Percentiles rank a stretch among this genome's conserved stretches.
These are phyloP conservation scores for Microtus obscurus DNA, from an alignment of 2,797 vertebrate species.

Conservation along the genomic window DNA sequence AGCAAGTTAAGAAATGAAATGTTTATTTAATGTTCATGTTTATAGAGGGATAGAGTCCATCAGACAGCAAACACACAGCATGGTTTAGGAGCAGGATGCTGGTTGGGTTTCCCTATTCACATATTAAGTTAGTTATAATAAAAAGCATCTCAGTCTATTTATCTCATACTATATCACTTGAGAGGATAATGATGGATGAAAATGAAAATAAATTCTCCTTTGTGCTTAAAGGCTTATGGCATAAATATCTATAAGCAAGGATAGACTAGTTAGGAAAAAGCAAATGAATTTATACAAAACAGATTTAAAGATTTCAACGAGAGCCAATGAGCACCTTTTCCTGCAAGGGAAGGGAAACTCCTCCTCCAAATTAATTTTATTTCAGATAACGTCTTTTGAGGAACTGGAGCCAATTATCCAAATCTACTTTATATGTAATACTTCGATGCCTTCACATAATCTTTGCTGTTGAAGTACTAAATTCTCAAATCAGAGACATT, in stretches of 20 bases:
- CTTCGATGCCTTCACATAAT: not conserved
- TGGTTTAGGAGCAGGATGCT: not conserved
- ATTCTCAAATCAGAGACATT: not conserved
- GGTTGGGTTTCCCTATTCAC: not conserved
- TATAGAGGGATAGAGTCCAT: not conserved
- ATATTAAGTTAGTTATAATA: conserved; percentile 10
- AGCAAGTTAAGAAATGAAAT: not conserved
- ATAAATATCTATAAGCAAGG: not conserved
- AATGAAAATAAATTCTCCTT: not conserved
- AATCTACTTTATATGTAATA: not conserved
- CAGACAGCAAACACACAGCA: not conserved
- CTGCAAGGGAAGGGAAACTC: too few species aligned
- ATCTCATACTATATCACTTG: not conserved
- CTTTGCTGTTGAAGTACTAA: not conserved
- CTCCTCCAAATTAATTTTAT: not conserved
- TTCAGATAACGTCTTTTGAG: not conserved
- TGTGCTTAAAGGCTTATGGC: not conserved
- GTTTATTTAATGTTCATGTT: not conserved
- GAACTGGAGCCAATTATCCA: too few species aligned
- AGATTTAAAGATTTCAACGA: not conserved
- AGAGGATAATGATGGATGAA: not conserved
- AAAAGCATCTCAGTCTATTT: not conserved
- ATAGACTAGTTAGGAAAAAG: not conserved
- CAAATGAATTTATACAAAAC: not conserved
- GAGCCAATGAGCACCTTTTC: not conserved